These are phyloP conservation scores for Alloplasta piceator DNA, from an alignment of 2,888 invertebrate genomes.

Conservation along the genomic window DNA sequence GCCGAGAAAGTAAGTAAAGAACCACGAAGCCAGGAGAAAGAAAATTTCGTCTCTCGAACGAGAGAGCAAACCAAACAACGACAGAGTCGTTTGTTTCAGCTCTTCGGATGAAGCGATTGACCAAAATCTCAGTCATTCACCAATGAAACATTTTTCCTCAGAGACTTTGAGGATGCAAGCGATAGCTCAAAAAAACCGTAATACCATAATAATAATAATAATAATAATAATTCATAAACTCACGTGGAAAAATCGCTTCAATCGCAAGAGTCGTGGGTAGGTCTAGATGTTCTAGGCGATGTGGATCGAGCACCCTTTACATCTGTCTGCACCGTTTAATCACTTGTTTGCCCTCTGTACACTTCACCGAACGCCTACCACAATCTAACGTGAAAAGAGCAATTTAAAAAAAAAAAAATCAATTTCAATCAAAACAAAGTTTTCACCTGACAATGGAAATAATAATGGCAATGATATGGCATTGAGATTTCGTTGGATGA, in stretches of 20 bases:
- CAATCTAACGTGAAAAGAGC: slow-evolving; percentile 39
- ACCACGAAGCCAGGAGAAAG: background rate
- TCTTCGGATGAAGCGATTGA: slow-evolving; percentile 46
- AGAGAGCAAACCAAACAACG: slow-evolving; percentile 9
- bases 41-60: slow-evolving; percentile 30
- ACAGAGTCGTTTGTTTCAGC: slow-evolving; percentile 18
- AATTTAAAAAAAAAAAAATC: slow-evolving; percentile 53
- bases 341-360: slow-evolving; percentile 77
- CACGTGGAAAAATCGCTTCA: slow-evolving; percentile 45
- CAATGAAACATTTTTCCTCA: no score
- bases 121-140: no score
- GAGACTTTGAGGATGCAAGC: no score
- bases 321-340: slow-evolving; percentile 81
- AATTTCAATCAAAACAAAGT: slow-evolving; percentile 1
- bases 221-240: background rate
- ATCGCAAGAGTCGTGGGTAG: slow-evolving; percentile 59
- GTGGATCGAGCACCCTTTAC: slow-evolving; percentile 81
- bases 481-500: slow-evolving; percentile 42
- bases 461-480: slow-evolving; percentile 15
- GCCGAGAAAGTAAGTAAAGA: slow-evolving; percentile 89
- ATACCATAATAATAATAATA: no score
- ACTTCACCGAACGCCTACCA: slow-evolving; percentile 71
- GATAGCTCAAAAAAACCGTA: no score
- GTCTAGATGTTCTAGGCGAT: slow-evolving; percentile 82
- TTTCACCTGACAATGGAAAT: slow-evolving; percentile 17